Evolutionary conservation across 2,113 vertebrate genomes (phyloP).

Genomic region (Nyctibius bracteatus): DNA sequence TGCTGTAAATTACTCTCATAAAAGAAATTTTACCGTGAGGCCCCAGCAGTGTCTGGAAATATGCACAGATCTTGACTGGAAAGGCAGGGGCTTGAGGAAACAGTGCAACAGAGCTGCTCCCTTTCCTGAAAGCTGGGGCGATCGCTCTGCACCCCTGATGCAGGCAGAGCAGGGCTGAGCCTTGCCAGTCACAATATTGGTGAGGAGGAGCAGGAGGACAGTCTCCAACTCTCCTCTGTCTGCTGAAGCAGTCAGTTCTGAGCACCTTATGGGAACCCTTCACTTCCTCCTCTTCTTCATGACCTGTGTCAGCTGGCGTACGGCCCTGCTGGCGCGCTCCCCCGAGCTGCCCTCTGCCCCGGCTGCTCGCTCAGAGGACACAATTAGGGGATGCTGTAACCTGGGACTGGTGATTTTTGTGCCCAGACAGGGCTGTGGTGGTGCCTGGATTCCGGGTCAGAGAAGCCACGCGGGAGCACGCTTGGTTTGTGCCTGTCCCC

Average conservation of each 20-base stretch:
- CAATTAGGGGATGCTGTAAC: neutral
- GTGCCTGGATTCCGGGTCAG: neutral
- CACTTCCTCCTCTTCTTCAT: neutral
- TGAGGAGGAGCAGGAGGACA: neutral
- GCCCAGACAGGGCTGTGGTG: fast-evolving
- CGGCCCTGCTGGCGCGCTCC: neutral
- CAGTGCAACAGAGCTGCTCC: neutral
- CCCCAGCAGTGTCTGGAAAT: neutral
- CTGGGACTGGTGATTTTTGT: neutral
- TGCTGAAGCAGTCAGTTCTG: neutral
- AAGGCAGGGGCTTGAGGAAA: neutral
- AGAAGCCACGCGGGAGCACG: neutral
- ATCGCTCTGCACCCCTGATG: fast-evolving
- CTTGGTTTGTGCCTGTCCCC: neutral
- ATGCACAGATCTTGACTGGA: fast-evolving
- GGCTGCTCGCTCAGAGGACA: neutral
- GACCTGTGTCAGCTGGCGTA: neutral
- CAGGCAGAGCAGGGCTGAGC: neutral
- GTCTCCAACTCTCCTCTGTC: neutral
- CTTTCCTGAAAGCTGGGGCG: fast-evolving
- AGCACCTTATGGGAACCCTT: neutral
- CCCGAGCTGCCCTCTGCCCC: fast-evolving
- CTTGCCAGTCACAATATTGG: fast-evolving
- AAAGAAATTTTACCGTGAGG: neutral
- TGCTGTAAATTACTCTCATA: neutral